phyloP scores from a whole-genome alignment of 2,113 vertebrate genomes.

The Saccopteryx bilineata region DNA sequence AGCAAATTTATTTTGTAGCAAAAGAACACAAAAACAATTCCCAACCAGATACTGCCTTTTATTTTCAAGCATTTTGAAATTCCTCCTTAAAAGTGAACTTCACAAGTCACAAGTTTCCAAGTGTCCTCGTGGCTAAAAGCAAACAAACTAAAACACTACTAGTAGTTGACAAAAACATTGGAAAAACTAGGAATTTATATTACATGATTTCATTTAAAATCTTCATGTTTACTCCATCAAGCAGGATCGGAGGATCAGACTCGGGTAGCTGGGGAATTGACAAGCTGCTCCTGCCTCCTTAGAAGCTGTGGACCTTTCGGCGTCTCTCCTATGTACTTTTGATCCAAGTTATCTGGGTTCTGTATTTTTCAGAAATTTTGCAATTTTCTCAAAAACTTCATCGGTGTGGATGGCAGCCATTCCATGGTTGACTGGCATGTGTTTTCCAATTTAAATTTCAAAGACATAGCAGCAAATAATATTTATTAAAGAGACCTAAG shows the following conservation, averaged over 20 bases:
- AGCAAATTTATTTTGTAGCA: background rate
- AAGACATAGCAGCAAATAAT: background rate
- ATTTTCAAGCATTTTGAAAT: slow-evolving; percentile 66
- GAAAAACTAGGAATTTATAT: slow-evolving; percentile 57
- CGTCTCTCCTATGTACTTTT: background rate
- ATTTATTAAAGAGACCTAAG: slow-evolving; percentile 44
- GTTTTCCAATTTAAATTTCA: slow-evolving; percentile 19
- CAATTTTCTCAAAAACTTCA: background rate
- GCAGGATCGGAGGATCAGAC: background rate
- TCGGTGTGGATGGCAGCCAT: slow-evolving; percentile 8
- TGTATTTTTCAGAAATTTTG: background rate
- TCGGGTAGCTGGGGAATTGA: background rate
- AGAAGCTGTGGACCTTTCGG: background rate
- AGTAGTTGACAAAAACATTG: slow-evolving; percentile 46
- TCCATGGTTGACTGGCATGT: background rate
- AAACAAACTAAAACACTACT: background rate
- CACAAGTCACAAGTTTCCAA: slow-evolving; percentile 59
- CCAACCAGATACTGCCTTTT: slow-evolving; percentile 49
- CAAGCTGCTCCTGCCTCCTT: background rate
- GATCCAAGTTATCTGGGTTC: slow-evolving; percentile 2
- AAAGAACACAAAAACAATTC: slow-evolving; percentile 36
- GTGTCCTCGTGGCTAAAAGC: slow-evolving; percentile 18
- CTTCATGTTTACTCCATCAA: background rate
- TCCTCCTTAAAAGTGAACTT: slow-evolving; percentile 38
- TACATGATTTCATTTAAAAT: slow-evolving; percentile 50